phyloP scores from a whole-genome alignment of 1,140 invertebrate genomes.

The Phymorhynchus buccinoides region DNA sequence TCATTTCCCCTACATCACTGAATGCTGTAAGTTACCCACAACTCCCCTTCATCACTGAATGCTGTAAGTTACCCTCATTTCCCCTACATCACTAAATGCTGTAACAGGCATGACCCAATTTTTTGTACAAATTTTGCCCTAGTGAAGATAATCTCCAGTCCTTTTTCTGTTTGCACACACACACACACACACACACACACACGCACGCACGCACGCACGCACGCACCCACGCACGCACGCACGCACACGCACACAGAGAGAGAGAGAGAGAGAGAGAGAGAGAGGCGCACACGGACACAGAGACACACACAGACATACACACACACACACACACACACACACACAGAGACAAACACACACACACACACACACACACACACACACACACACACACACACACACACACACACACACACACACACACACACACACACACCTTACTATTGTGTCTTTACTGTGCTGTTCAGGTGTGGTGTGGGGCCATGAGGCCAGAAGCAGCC shows the following conservation, averaged over 20 bases:
- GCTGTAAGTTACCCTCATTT: no score
- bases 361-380: neutral
- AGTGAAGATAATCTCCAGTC: no score
- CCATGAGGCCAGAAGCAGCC: slow-evolving; percentile 74
- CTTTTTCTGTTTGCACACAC: neutral
- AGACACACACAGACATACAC: neutral
- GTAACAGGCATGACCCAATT: no score
- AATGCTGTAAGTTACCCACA: no score
- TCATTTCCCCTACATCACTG: no score
- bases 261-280: slow-evolving; percentile 14
- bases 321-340: neutral
- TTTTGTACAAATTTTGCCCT: no score
- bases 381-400: neutral
- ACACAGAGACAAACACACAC: neutral
- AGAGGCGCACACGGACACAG: neutral
- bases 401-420: neutral
- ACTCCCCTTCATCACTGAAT: no score
- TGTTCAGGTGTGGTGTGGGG: slow-evolving; percentile 75
- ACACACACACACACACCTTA: neutral
- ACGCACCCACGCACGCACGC: neutral
- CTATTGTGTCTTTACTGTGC: neutral
- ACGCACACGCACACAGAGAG: neutral
- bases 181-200: neutral
- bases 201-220: neutral
- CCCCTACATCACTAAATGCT: no score